Percentiles rank a stretch among this genome's conserved stretches.
These are phyloP conservation scores for Endomychus coccineus DNA, from an alignment of 2,888 invertebrate species.

Conservation along the genomic window DNA sequence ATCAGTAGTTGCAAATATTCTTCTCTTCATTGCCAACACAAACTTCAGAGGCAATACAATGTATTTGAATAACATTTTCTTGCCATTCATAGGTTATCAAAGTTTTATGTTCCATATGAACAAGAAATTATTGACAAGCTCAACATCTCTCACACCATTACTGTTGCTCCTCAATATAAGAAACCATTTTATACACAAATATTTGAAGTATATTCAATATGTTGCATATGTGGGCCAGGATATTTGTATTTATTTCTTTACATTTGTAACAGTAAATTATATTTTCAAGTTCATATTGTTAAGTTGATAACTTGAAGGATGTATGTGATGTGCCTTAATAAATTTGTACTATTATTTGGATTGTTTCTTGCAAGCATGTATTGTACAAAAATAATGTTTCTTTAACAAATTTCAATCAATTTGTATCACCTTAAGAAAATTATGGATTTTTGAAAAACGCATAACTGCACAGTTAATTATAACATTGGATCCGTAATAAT, in stretches of 20 bases:
- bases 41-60: neutral
- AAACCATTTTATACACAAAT: conserved; percentile 4
- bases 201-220: conserved; percentile 3
- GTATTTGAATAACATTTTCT: conserved; percentile 10
- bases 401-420: too few species aligned
- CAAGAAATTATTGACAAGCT: too few species aligned
- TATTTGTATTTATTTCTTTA: conserved; percentile 11
- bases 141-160: neutral
- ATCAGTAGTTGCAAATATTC: conserved; percentile 8
- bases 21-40: conserved; percentile 3
- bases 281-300: too few species aligned
- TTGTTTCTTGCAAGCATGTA: too few species aligned
- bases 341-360: too few species aligned
- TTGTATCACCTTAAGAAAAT: too few species aligned
- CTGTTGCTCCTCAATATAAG: conserved; percentile 4
- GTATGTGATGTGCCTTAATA: too few species aligned
- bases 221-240: conserved; percentile 8
- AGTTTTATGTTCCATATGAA: conserved; percentile 2
- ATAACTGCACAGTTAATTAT: too few species aligned
- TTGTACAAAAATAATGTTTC: too few species aligned
- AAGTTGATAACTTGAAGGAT: too few species aligned
- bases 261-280: conserved; percentile 9
- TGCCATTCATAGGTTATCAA: conserved; percentile 10
- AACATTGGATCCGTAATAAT: too few species aligned
- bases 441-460: too few species aligned